Evolutionary conservation across 2,113 vertebrate species (phyloP), one percentile per base, ranked within the genome.

Genomic region (Ardeotis arabs): DNA sequence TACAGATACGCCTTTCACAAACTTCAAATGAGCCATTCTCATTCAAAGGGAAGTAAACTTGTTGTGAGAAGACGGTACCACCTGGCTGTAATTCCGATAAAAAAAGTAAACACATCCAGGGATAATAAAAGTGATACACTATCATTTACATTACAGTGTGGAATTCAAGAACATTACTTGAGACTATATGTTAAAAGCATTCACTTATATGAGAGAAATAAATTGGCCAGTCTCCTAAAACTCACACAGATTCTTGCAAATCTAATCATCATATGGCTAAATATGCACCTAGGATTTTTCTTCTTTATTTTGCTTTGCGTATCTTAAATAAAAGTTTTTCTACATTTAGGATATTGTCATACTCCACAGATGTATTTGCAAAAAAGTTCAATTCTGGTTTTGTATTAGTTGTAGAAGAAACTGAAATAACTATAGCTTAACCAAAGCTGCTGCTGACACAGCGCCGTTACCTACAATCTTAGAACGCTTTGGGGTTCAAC

Each of bases 1-100:
- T 96, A 90, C 20, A 66, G 96, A 95, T 83, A 72, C 80, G 93
- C 75, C 94, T 98, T 97, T 98, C 91, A 96, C 95, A 91, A 97
- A 94, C 96, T 98, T 97, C 95, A 97, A 96, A 94, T 80, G 84
- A 98, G 92, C 96, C 94, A 83, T 95, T 92, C 88, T 97, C 94
- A 97, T 96, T 97, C 95, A 97, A 95, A 97, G 82, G 84, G 93
- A 97, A 97, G 89, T 78, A 86, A 97, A 98, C 97, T 90, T 90
- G 93, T 88, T 96, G 58, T 93, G 82, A 92, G 89, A 93, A 96
- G 94, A 97, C 89, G 94, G 72, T 67, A 95, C 94, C 96, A 98
- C 97, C 97, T 97, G 97, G 96, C 22, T 96, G 86, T 96, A 94
- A 93, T 89, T 97, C 94, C 76, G 94, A 95, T 96, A 94, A 92